Base-by-base conservation (phyloP, 2,888 invertebrate genomes). In the Matsumyia berberina region DNA sequence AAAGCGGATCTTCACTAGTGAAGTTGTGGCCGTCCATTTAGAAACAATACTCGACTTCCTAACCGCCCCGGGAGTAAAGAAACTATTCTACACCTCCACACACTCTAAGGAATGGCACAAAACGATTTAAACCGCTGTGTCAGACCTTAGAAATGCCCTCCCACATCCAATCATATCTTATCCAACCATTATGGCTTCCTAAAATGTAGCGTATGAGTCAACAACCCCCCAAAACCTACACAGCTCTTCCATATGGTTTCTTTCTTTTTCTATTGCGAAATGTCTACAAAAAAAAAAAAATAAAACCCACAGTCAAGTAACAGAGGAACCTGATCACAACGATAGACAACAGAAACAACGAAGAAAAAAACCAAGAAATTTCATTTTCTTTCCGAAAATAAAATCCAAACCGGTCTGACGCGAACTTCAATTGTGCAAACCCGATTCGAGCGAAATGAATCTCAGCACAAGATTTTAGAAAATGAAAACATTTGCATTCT, bases 401-500 rank as follows among this genome's bases (percentile, higher is more conserved):
- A 12, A 51, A 29, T 11, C 33, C 7, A 53, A 53, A 55, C 55
- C 17, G 24, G 55, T 55, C 4, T 24, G 4, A 4, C 1, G 24
- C 1, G 24, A 1, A 4, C 24, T 24, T 24, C 24, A 24, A 24
- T 24, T 55, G 35, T 33, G 33, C 12, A 55, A 55, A 17, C 15
- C 12, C 9, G 33, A 29, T 6, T 12, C n/a, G 29, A 6, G 2
- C 46, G 17, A n/a, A 11, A 19, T 24, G 0, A 11, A 29, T 24
- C 49, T 29, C 24, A 24, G n/a, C n/a, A n/a, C n/a, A n/a, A n/a
- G n/a, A n/a, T 24, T 5, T 29, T 49, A 49, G 29, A 39, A 42
- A 31, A 62, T n/a, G 44, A 17, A 60, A 24, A 29, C 31, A 31
- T 42, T 12, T 44, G 15, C 24, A 33, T 44, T 60, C 44, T 46